These are phyloP conservation scores for Xestia xanthographa DNA, from an alignment of 2,888 invertebrate species.

Conservation along the genomic window DNA sequence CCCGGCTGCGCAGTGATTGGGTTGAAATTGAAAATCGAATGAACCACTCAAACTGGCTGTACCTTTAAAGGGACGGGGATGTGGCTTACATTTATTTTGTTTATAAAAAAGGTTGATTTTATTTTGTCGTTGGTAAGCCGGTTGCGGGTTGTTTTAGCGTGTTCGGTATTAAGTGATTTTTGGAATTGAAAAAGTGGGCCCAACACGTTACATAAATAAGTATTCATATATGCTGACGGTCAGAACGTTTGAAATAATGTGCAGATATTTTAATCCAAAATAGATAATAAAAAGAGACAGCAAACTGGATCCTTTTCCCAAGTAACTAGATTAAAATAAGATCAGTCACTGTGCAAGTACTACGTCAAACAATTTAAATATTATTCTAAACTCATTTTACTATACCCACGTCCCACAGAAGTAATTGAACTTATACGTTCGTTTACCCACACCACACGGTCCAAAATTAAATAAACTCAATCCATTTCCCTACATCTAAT, in stretches of 20 bases:
- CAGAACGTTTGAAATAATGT: too few relatives aligned
- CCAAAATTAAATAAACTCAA: constrained; percentile 31
- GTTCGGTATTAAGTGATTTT: constrained; percentile 24
- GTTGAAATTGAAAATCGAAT: constrained; percentile 76
- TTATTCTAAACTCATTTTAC: neutral
- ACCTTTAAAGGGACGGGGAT: constrained; percentile 54
- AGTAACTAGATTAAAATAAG: neutral
- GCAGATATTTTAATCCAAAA: neutral
- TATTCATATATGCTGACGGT: constrained; percentile 3
- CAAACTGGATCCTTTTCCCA: neutral
- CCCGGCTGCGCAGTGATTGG: constrained; percentile 73
- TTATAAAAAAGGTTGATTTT: constrained; percentile 48
- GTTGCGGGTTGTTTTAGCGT: constrained; percentile 25
- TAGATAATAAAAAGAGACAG: neutral
- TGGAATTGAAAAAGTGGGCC: constrained; percentile 12
- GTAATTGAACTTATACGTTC: neutral
- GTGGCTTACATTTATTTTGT: constrained; percentile 54
- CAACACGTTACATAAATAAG: constrained; percentile 25
- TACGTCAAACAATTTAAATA: neutral
- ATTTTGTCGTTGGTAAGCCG: constrained; percentile 40
- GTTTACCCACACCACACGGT: neutral
- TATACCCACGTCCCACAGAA: neutral
- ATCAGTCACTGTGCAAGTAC: neutral
- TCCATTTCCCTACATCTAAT: constrained; percentile 36
- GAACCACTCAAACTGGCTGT: constrained; percentile 67